Base-by-base conservation (phyloP, 2,888 invertebrate genomes). In the Anaspis maculata region DNA sequence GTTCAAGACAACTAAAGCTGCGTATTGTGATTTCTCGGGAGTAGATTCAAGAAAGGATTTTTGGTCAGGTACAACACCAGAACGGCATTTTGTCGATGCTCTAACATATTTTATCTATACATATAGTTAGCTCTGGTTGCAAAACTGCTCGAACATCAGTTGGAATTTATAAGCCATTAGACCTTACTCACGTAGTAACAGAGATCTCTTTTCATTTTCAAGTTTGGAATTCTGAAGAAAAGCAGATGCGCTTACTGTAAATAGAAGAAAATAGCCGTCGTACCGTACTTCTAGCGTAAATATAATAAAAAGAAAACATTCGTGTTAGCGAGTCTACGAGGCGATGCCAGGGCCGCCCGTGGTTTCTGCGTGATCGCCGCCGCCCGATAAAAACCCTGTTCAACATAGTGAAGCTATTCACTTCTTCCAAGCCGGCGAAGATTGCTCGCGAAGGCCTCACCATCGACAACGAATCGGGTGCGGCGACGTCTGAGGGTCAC, bases 381-480 rank as follows among this genome's bases (percentile, higher is more conserved):
- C n/a, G 34, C 34, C 35, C 40, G 39, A 32, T 32, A 24, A 50
- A 48, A 56, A 57, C 46, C 48, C 55, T 61, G 61, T 58, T 59
- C 58, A 60, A 58, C 51, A 57, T 62, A 51, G 57, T 57, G 36
- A 63, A 60, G 44, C 45, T 59, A 41, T 59, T 62, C 41, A n/a
- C n/a, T n/a, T 52, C 60, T 33, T 59, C 56, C 45, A 44, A 51
- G 33, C 44, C 48, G 27, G 33, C 48, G 30, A 61, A 62, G 48
- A 62, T 62, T 40, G 61, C 61, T 32, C 56, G 59, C 16, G 62
- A 62, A 55, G 51, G 54, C 51, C 50, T 57, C 44, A 61, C 51
- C 49, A 59, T 61, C 54, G 59, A 61, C 37, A 54, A 48, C 29
- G 54, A 56, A 32, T 33, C 45, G 26, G 19, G 9, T 9, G 32